Conservation (phyloP, 23 tunicate genomes). For the Clavelina lepadiformis region DNA sequence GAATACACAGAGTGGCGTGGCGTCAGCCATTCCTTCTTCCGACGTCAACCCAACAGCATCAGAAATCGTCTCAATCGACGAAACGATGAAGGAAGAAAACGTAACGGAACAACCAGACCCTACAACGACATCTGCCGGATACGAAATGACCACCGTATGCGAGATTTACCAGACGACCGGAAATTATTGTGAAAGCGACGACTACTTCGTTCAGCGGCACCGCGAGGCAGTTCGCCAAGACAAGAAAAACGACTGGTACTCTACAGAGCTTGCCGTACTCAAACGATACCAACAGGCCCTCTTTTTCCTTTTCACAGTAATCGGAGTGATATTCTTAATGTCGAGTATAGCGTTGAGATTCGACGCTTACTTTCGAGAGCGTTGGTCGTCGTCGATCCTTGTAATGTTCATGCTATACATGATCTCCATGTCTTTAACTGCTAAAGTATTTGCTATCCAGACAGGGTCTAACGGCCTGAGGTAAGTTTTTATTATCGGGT, state of each 20-base stretch:
- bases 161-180: not conserved
- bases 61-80: not conserved
- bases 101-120: too few species aligned
- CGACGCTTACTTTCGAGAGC: slow-evolving; percentile 67
- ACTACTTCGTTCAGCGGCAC: slow-evolving; percentile 33
- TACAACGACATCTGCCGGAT: slow-evolving; percentile 4
- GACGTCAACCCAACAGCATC: not conserved
- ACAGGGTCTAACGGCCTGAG: slow-evolving; percentile 54
- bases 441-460: slow-evolving; percentile 56
- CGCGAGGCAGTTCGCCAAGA: not conserved
- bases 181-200: slow-evolving; percentile 1
- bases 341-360: slow-evolving; percentile 64
- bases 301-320: slow-evolving; percentile 78
- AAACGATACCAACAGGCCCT: slow-evolving; percentile 62
- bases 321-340: slow-evolving; percentile 73
- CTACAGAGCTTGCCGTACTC: slow-evolving; percentile 5
- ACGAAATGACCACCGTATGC: not conserved
- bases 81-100: too few species aligned
- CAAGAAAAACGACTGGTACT: slow-evolving; percentile 43
- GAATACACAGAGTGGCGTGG: not conserved
- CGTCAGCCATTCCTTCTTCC: not conserved
- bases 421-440: slow-evolving; percentile 74
- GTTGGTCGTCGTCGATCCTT: slow-evolving; percentile 79
- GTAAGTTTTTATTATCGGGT: slow-evolving; percentile 39
- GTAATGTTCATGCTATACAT: slow-evolving; percentile 53